Evolutionary conservation across 1,140 invertebrate species (phyloP), one percentile per base, ranked within the genome.

Genomic region (Zelostemma sp.): DNA sequence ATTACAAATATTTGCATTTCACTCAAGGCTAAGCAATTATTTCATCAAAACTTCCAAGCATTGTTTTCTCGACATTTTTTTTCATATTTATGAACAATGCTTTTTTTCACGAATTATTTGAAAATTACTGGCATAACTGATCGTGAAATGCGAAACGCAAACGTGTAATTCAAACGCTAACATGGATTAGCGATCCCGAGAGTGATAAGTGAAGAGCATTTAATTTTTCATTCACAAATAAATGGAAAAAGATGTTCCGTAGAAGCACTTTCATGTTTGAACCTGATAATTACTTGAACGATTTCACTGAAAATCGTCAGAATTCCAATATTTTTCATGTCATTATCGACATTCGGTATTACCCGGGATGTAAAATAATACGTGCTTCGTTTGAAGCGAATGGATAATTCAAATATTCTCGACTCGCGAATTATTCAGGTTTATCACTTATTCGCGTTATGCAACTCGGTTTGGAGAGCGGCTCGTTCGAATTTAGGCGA

Each of bases 381-480:
- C 57, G 47, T 46, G 50, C 45, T 67, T 56, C 45, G 31, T 55
- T 58, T 40, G 45, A 49, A 62, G 49, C 48, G 53, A 33, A 62
- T 50, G 38, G 11, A 55, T 61, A 64, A 61, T 64, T 64, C 51
- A 51, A 60, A 69, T 64, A 64, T 57, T 60, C 31, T 64, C 40
- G 12, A 62, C 47, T 48, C 28, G 67, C 41, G 54, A 65, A 61
- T 64, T 57, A 70, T 70, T 61, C 57, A 57, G 61, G 57, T 65
- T 69, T 55, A 68, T 61, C 55, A 61, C 63, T 68, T 54, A 63
- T 59, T 68, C 50, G 41, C 19, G 51, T 61, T 69, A 64, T 18
- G 59, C 55, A 63, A 68, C 45, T 68, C 65, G 65, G 58, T 33
- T 48, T 63, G 59, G 54, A 69, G 64, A 68, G 55, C 50, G 51